phyloP scores from a whole-genome alignment of 2,113 vertebrate species.

The Holacanthus passer region DNA sequence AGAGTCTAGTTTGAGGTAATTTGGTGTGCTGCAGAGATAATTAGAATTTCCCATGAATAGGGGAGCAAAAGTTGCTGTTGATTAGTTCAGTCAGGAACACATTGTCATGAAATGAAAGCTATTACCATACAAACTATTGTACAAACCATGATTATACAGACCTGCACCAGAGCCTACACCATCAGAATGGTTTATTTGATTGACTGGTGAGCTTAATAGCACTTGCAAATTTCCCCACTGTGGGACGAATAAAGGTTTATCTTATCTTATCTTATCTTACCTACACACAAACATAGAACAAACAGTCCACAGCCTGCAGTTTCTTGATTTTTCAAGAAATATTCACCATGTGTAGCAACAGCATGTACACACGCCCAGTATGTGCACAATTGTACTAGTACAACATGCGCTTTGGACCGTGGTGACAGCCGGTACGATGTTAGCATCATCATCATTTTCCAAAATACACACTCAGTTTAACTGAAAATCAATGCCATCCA shows the following conservation, averaged over 20 bases:
- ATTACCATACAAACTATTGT: not conserved
- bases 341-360: not conserved
- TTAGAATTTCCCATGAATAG: conserved; percentile 41
- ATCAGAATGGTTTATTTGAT: conserved; percentile 1
- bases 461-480: not conserved
- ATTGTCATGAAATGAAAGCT: conserved; percentile 28
- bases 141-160: not conserved
- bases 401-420: not conserved
- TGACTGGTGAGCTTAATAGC: no score
- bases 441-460: not conserved
- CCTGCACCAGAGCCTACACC: not conserved
- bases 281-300: not conserved
- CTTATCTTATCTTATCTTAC: no score
- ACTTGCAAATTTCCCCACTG: no score
- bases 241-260: no score
- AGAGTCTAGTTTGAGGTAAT: conserved; percentile 50
- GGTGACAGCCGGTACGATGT: not conserved
- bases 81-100: conserved; percentile 45
- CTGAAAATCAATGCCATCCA: not conserved
- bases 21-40: conserved; percentile 53
- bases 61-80: conserved; percentile 49
- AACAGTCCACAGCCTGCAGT: not conserved
- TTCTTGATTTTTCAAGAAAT: not conserved
- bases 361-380: not conserved
- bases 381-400: not conserved